Base-by-base conservation (phyloP, 2,888 invertebrate genomes). In the Microplitis deprimator region DNA sequence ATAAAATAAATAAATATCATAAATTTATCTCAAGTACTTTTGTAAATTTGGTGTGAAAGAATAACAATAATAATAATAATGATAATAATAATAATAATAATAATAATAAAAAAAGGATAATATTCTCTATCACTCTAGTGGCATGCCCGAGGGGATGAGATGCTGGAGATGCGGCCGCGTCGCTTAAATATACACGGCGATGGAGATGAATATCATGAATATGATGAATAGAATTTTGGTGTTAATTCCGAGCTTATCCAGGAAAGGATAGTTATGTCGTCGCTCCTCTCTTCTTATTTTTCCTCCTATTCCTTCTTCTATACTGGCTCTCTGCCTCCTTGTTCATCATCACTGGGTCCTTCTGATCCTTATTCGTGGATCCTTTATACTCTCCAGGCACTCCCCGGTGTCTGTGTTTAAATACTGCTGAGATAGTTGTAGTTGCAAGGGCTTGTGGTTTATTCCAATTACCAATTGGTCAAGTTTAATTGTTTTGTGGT, bases 151-250 rank as follows among this genome's bases (percentile, higher is more conserved):
- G 50, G 50, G 50, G 38, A 40, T 16, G 71, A 50, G 50, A 62
- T 62, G 17, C 62, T 29, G 10, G 17, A 59, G 39, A 39, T 73
- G 50, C 65, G 38, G 59, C 50, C 13, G 41, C 41, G 17, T 16
- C 20, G 68, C 41, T 68, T 73, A 68, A 62, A 68, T 77, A 72
- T 73, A 77, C 77, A 72, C 38, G 68, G 73, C 68, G 16, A 73
- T 41, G 68, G 29, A 80, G 81, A 82, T 79, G 80, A 80, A 81
- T 80, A 82, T 80, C 81, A 80, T 79, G 80, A 80, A 78, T 77
- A 79, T 76, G 73, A 75, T 76, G 80, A 82, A 81, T 82, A 79
- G 78, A 77, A 78, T 81, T 79, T 79, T 71, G 74, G 79, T 79
- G 76, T 79, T 81, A 82, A 82, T 82, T 80, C 76, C 75, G 71